These are phyloP conservation scores for Neolamprologus sp. DNA, from an alignment of 2,113 vertebrate genomes.

Conservation along the genomic window DNA sequence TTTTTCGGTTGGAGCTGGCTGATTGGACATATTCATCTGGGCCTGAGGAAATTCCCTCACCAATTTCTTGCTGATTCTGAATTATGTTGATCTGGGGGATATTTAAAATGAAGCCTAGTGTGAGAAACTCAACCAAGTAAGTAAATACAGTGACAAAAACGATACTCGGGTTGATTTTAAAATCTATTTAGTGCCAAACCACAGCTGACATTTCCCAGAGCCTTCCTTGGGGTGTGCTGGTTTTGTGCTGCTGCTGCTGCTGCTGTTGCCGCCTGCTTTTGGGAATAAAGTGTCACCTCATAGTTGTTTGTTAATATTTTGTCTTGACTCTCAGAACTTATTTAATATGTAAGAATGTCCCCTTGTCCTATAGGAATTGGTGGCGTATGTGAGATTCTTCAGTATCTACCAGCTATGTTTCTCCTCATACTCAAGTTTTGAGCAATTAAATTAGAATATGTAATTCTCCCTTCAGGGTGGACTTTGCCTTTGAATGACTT, in stretches of 20 bases:
- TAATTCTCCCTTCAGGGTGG: not conserved
- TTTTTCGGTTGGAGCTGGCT: not conserved
- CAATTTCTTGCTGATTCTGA: not conserved
- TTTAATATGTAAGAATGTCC: not conserved
- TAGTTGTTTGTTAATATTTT: not conserved
- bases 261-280: not conserved
- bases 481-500: constrained; percentile 1
- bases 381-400: not conserved
- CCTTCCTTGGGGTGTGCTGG: not conserved
- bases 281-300: not conserved
- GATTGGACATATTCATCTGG: not conserved
- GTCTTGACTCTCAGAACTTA: not conserved
- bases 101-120: not conserved
- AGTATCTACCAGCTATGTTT: not conserved
- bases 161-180: not conserved
- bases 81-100: not conserved
- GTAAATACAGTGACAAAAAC: not conserved
- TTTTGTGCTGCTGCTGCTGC: not conserved
- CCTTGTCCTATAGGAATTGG: not conserved
- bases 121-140: not conserved
- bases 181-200: not conserved
- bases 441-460: not conserved
- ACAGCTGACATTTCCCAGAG: not conserved
- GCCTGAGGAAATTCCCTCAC: not conserved
- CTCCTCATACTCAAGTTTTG: not conserved